Conservation (phyloP, 2,888 invertebrate genomes). For the Watsonalla cultraria region DNA sequence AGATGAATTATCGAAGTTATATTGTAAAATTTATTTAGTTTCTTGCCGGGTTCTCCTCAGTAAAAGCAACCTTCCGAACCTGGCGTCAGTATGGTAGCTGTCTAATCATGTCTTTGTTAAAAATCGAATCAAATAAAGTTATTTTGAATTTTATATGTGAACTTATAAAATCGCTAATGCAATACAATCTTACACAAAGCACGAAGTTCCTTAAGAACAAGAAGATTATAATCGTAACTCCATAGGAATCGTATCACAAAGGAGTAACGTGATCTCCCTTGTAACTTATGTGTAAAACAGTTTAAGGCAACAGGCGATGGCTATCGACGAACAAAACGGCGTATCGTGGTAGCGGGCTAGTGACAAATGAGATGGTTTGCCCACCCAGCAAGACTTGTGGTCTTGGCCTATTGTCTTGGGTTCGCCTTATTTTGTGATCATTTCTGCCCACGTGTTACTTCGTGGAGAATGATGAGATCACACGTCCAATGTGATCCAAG, state of each 20-base stretch:
- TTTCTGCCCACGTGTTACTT: too few relatives aligned
- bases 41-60: too few relatives aligned
- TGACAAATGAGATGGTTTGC: constrained; percentile 61
- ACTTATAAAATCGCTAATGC: neutral
- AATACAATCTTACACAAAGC: neutral
- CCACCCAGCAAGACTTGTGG: constrained; percentile 48
- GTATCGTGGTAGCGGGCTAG: constrained; percentile 63
- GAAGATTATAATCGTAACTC: neutral
- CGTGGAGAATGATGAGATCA: too few relatives aligned
- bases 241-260: constrained; percentile 10
- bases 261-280: constrained; percentile 36
- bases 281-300: constrained; percentile 70
- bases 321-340: constrained; percentile 55
- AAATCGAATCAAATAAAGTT: too few relatives aligned
- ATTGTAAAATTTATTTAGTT: too few relatives aligned
- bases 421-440: neutral
- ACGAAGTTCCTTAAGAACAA: neutral
- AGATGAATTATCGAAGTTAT: too few relatives aligned
- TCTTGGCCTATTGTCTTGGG: neutral
- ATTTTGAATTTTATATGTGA: too few relatives aligned
- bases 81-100: too few relatives aligned
- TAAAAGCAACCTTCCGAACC: too few relatives aligned
- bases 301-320: constrained; percentile 55
- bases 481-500: too few relatives aligned
- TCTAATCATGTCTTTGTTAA: too few relatives aligned